These are phyloP conservation scores for Rhopilema esculentum DNA, from an alignment of 30 jellyfish, hydroid and myxozoan species.

Conservation along the genomic window DNA sequence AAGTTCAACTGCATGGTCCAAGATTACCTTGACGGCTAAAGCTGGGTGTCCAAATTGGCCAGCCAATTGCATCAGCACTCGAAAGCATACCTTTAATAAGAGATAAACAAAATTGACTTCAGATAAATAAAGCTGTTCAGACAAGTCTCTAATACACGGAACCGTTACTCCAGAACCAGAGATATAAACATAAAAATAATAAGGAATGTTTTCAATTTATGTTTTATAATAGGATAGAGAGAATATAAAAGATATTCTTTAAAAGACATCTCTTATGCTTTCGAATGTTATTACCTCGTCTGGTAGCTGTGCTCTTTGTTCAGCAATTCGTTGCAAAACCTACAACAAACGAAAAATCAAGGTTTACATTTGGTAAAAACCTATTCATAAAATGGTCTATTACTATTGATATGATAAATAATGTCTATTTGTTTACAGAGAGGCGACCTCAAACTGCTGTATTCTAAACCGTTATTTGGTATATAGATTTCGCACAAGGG, in stretches of 20 bases:
- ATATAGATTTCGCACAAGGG: no score
- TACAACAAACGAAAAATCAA: conserved; percentile 18
- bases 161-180: no score
- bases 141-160: neutral
- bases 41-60: conserved; percentile 99
- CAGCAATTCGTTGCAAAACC: conserved; percentile 89
- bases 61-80: conserved; percentile 97
- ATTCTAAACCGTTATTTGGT: no score
- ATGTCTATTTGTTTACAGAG: no score
- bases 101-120: neutral
- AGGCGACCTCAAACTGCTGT: no score
- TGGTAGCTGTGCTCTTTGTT: conserved; percentile 92
- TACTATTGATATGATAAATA: no score
- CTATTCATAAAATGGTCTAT: no score
- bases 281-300: conserved; percentile 78
- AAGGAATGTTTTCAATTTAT: no score
- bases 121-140: neutral
- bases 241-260: no score
- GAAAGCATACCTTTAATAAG: conserved; percentile 84
- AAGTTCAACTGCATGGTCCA: neutral
- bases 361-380: neutral
- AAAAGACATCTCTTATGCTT: neutral
- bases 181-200: no score
- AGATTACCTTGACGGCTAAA: conserved; percentile 88
- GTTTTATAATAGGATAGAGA: no score